Conservation (phyloP, 2,113 vertebrate genomes). For the Myrmophylax atrothorax region DNA sequence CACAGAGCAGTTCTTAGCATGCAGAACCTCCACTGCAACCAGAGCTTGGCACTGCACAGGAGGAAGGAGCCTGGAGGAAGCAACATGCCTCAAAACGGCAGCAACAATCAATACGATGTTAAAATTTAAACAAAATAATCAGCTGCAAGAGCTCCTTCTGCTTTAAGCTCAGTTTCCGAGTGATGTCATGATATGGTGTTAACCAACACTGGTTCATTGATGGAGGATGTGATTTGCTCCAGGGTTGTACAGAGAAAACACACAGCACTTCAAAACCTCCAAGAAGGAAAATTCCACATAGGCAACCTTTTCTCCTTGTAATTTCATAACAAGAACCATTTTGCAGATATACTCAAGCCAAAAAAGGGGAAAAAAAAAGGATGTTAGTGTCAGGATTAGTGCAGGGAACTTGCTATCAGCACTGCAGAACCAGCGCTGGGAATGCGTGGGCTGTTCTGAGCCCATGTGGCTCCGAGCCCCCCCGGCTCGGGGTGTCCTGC, state of each 20-base stretch:
- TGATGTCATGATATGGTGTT: neutral
- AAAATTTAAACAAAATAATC: neutral
- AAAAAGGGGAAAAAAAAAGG: no score
- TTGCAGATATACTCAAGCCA: neutral
- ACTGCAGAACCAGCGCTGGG: neutral
- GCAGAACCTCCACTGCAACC: neutral
- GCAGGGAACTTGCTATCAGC: neutral
- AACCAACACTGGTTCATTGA: neutral
- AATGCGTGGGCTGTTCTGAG: neutral
- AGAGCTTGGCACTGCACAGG: neutral
- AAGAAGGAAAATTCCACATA: neutral
- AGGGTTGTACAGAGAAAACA: neutral
- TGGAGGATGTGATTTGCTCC: slow-evolving; percentile 36
- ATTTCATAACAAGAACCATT: neutral
- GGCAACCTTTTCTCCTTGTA: neutral
- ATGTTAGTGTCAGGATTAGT: neutral
- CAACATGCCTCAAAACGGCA: neutral
- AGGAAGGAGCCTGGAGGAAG: slow-evolving; percentile 35
- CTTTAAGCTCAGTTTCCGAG: neutral
- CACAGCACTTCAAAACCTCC: neutral
- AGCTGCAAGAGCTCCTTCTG: neutral
- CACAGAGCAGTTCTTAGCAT: neutral
- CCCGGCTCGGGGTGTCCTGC: neutral
- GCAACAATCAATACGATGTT: neutral
- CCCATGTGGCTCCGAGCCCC: rapidly evolving